Evolutionary conservation across 2,797 vertebrate species (phyloP), one percentile per base, ranked within the genome.

Genomic region (Crypturellus tataupa): DNA sequence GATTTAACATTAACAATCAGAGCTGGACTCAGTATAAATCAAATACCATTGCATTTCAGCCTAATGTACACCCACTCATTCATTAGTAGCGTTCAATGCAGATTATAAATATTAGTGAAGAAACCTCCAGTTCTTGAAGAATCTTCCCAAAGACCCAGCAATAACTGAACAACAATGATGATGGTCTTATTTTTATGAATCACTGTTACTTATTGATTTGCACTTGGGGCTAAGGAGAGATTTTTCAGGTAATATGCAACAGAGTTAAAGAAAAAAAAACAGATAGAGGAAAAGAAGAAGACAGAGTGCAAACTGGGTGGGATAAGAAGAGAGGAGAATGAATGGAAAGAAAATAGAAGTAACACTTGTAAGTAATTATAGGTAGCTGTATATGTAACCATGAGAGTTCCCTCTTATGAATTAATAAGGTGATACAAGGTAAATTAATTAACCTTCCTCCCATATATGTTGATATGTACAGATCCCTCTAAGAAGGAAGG

Each of bases 1-100:
- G 97, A 98, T 98, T 98, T 98, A 98, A 97, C 94, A 97, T 98
- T 98, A 98, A 97, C 97, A 97, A 95, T 98, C 97, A 98, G 96
- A 97, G 93, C 92, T 97, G 97, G 97, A 95, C 95, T 97, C 92
- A 79, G 90, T 97, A 97, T 98, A 98, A 98, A 98, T 98, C 97
- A 98, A 97, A 97, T 90, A 97, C 86, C 84, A 95, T 87, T 73
- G 59, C 95, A 96, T 98, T 97, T 97, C 93, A 95, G 89, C 87
- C 95, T 96, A 96, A 96, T 96, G 96, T 96, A 97, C 97, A 96
- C 96, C 96, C 96, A 97, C 96, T 97, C 96, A 92, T 98, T 98
- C 97, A 98, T 98, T 98, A 98, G 73, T 94, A 96, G 93, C 85
- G 80, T 97, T 98, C 97, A 96, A 94, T 94, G 90, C 72, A 96